Conservation (phyloP, 2,797 vertebrate genomes). For the Xiphophorus birchmanni region DNA sequence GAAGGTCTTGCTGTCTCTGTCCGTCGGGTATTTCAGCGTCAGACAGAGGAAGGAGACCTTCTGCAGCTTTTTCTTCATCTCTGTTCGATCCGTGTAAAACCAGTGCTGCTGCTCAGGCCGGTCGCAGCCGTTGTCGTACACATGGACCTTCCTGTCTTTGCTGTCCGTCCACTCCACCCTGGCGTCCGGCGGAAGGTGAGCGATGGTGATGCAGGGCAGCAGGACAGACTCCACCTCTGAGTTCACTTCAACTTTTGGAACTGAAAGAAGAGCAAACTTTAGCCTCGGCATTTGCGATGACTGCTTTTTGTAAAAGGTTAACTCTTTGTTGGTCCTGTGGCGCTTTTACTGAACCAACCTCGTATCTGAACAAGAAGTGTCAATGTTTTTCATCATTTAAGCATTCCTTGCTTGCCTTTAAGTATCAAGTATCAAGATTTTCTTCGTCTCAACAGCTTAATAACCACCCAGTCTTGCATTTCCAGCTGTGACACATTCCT, state of each 20-base stretch:
- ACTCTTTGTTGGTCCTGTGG: not conserved
- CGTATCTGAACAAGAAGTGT: not conserved
- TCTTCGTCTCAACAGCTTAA: too few relatives aligned
- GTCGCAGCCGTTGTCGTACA: not conserved
- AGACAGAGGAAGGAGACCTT: too few relatives aligned
- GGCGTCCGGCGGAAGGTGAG: not conserved
- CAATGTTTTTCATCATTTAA: not conserved
- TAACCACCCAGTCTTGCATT: too few relatives aligned
- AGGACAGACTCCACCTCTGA: constrained; percentile 2
- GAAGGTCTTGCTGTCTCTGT: too few relatives aligned
- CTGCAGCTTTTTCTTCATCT: too few relatives aligned
- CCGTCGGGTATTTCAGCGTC: not conserved
- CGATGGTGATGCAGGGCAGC: not conserved
- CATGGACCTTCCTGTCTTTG: not conserved
- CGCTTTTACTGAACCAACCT: not conserved
- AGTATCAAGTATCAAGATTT: too few relatives aligned
- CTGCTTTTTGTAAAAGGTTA: too few relatives aligned
- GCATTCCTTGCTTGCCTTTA: too few relatives aligned
- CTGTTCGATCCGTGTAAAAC: too few relatives aligned
- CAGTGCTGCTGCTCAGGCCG: too few relatives aligned
- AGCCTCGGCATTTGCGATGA: not conserved
- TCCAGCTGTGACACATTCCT: too few relatives aligned
- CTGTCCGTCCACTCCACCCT: not conserved
- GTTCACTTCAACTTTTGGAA: not conserved
- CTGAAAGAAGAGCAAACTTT: not conserved